A percentile compares a stretch with the other conserved stretches of the same genome.
Evolutionary conservation across 1,140 invertebrate genomes (phyloP).

Genomic region (Cydia strobilella): DNA sequence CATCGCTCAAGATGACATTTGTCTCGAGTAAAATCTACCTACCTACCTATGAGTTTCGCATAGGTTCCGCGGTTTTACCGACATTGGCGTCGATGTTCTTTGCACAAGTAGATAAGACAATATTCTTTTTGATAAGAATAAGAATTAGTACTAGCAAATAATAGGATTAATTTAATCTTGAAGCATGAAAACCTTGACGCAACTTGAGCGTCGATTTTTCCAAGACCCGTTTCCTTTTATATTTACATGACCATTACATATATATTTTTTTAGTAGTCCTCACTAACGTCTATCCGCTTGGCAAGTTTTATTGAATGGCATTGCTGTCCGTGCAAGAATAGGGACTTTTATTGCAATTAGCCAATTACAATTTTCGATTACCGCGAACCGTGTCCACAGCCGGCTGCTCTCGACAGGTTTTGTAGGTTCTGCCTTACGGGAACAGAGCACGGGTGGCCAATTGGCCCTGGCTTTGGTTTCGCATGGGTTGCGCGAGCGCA

Average conservation of each 20-base stretch:
- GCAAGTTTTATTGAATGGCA: neutral
- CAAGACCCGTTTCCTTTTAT: neutral
- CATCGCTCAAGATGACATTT: neutral
- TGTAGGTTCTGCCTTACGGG: constrained; percentile 50
- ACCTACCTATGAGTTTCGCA: neutral
- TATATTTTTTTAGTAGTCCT: neutral
- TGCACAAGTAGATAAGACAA: constrained; percentile 7
- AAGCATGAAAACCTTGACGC: neutral
- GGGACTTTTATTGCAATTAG: constrained; percentile 51
- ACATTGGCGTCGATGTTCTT: neutral
- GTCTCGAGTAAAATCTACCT: neutral
- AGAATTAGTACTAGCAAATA: neutral
- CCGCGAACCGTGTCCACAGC: constrained; percentile 49
- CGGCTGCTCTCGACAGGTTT: constrained; percentile 53
- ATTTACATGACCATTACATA: neutral
- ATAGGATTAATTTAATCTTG: neutral
- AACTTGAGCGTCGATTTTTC: neutral
- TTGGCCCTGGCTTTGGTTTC: constrained; percentile 37
- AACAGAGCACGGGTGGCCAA: constrained; percentile 51
- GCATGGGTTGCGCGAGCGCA: neutral
- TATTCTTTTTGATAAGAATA: neutral
- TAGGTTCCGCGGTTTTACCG: neutral
- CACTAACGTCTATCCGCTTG: neutral
- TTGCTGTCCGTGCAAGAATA: neutral
- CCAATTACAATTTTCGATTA: constrained; percentile 70